These are phyloP conservation scores for Rhynchophorus ferrugineus DNA, from an alignment of 1,140 invertebrate genomes.

Conservation along the genomic window DNA sequence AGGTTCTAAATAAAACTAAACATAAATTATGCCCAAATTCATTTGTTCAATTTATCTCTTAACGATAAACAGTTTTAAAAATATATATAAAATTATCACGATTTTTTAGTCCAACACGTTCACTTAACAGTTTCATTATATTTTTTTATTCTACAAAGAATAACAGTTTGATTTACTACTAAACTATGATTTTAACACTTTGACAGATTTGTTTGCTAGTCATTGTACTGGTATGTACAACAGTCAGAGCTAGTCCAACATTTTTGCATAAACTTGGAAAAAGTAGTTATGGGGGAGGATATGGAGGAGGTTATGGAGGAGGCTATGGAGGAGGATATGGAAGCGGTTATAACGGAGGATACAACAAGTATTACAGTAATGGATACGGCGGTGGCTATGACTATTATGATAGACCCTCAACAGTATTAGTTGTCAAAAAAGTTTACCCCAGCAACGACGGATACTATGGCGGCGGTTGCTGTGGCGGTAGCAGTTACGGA, in stretches of 20 bases:
- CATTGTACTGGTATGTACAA: neutral
- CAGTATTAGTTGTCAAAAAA: neutral
- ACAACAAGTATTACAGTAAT: too few species aligned
- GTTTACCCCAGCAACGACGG: neutral
- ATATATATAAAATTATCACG: too few species aligned
- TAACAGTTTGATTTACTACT: too few species aligned
- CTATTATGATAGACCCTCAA: neutral
- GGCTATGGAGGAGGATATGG: neutral
- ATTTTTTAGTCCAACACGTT: too few species aligned
- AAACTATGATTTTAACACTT: too few species aligned
- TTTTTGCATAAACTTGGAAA: neutral
- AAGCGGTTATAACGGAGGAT: neutral
- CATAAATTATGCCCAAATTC: too few species aligned
- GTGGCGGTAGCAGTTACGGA: neutral
- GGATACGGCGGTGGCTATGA: neutral
- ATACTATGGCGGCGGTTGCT: neutral
- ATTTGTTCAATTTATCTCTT: too few species aligned
- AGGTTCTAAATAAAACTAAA: too few species aligned
- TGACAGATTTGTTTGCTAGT: too few species aligned
- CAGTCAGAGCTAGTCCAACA: neutral
- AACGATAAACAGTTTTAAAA: too few species aligned
- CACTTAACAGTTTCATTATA: too few species aligned
- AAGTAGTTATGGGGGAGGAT: neutral
- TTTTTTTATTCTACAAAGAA: too few species aligned
- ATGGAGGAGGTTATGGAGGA: neutral